These are phyloP conservation scores for Palaemon carinicauda DNA, from an alignment of 1,140 invertebrate species.

Conservation along the genomic window DNA sequence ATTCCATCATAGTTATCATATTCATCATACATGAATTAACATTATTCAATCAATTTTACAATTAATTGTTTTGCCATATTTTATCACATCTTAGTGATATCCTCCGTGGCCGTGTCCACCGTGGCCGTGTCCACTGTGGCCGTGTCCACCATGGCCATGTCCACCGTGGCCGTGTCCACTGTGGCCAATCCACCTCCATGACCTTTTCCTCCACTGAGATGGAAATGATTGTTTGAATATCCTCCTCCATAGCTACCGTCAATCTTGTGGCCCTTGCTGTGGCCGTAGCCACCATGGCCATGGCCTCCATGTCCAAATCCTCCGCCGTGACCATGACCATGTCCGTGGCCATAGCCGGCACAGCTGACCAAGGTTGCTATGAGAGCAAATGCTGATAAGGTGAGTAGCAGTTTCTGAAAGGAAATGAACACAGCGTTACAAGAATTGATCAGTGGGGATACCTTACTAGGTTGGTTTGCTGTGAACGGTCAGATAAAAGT, in stretches of 20 bases:
- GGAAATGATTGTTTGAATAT: too few relatives aligned
- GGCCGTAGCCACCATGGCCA: neutral
- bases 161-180: neutral
- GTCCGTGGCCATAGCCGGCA: neutral
- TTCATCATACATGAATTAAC: too few relatives aligned
- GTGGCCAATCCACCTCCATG: too few relatives aligned
- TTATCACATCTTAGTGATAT: neutral
- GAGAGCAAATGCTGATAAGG: neutral
- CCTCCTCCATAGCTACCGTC: too few relatives aligned
- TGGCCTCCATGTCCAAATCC: neutral
- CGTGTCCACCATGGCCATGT: neutral
- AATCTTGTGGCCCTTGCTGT: neutral
- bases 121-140: neutral
- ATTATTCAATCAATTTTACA: too few relatives aligned
- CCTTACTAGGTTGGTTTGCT: too few relatives aligned
- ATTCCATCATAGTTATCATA: too few relatives aligned
- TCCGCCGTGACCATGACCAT: neutral
- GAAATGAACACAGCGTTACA: too few relatives aligned
- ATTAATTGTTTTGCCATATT: too few relatives aligned
- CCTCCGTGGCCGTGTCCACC: neutral
- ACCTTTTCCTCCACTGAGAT: too few relatives aligned
- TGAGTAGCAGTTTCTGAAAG: neutral
- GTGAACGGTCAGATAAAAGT: too few relatives aligned
- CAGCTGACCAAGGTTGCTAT: neutral
- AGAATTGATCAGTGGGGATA: too few relatives aligned